phyloP scores from a whole-genome alignment of 1,140 invertebrate species.

The Wasmannia auropunctata region DNA sequence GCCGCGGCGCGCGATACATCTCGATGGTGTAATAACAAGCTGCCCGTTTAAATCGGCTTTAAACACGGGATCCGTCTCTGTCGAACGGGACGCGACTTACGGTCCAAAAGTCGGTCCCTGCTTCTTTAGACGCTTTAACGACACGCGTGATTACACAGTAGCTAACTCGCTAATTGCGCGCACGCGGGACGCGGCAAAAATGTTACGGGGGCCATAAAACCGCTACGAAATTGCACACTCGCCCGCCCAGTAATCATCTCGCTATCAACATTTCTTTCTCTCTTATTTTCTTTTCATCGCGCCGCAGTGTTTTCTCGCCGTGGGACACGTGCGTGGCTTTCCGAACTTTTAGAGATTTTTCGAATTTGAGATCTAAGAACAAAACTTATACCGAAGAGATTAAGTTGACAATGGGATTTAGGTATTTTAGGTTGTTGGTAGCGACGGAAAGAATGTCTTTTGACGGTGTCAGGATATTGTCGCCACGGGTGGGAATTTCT shows the following conservation, averaged over 20 bases:
- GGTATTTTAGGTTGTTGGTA: neutral
- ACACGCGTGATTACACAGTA: slow-evolving; percentile 40
- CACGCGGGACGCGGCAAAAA: neutral
- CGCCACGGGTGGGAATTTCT: slow-evolving; percentile 53
- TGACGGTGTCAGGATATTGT: neutral
- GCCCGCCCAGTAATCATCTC: neutral
- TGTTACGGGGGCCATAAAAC: slow-evolving; percentile 13
- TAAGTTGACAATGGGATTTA: neutral
- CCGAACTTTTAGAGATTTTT: neutral
- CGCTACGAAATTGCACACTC: neutral
- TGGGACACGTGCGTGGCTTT: neutral
- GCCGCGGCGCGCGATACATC: neutral
- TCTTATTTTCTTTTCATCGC: neutral
- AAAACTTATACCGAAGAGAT: neutral
- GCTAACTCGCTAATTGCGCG: slow-evolving; percentile 44
- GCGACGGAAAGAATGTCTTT: neutral
- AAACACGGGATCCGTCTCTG: slow-evolving; percentile 17
- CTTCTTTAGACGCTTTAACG: slow-evolving; percentile 17
- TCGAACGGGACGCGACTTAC: slow-evolving; percentile 1
- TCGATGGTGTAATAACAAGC: slow-evolving; percentile 10
- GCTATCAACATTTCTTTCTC: slow-evolving; percentile 1
- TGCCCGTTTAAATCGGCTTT: slow-evolving; percentile 17
- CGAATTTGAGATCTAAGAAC: neutral
- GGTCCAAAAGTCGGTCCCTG: neutral
- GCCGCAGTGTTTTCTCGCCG: neutral